Evolutionary conservation across 2,888 invertebrate species (phyloP).

Genomic region (Erpobdella octoculata): DNA sequence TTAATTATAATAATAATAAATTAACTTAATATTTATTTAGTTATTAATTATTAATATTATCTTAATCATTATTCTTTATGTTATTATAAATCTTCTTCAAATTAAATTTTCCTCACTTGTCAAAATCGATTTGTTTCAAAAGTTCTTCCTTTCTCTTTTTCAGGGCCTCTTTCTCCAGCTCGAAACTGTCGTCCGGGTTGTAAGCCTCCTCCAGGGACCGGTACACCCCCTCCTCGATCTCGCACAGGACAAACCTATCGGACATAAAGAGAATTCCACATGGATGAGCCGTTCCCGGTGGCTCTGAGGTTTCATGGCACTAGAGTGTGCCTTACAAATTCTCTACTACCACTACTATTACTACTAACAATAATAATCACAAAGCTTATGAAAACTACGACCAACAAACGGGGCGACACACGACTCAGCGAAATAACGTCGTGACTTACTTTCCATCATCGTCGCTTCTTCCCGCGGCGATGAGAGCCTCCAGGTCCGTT

Average conservation of each 20-base stretch:
- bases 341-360: too few relatives aligned
- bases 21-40: background rate
- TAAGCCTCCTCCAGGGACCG: background rate
- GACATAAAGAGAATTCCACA: too few relatives aligned
- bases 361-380: too few relatives aligned
- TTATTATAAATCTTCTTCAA: background rate
- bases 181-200: background rate
- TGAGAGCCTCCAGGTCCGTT: conserved; percentile 62
- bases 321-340: too few relatives aligned
- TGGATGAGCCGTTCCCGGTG: too few relatives aligned
- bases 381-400: too few relatives aligned
- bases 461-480: conserved; percentile 46
- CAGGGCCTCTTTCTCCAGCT: conserved; percentile 18
- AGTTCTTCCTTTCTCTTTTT: conserved; percentile 43
- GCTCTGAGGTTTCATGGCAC: too few relatives aligned
- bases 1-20: background rate
- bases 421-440: background rate
- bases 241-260: conserved; percentile 27
- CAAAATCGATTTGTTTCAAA: conserved; percentile 49
- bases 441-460: conserved; percentile 46
- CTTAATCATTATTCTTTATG: background rate
- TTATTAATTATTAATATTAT: background rate
- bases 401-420: too few relatives aligned
- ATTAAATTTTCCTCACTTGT: conserved; percentile 47
- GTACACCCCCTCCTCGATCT: conserved; percentile 6